Evolutionary conservation across 2,113 vertebrate genomes (phyloP).

Genomic region (Amia ocellicauda): DNA sequence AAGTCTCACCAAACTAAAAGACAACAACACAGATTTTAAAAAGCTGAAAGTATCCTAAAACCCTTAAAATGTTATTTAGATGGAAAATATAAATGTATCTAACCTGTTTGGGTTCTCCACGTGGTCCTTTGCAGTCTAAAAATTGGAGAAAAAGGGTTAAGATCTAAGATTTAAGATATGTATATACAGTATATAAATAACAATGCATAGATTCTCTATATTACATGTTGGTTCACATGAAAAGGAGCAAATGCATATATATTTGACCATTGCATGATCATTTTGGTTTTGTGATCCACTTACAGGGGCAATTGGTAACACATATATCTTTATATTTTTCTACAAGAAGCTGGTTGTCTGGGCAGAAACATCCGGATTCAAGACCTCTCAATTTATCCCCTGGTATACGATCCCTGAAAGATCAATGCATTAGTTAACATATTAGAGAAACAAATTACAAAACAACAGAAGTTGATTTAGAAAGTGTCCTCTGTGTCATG

Average conservation of each 20-base stretch:
- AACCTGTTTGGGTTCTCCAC: slow-evolving; percentile 51
- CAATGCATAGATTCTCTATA: neutral
- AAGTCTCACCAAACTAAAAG: slow-evolving; percentile 48
- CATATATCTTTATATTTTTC: slow-evolving; percentile 45
- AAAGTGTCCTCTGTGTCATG: too few relatives aligned
- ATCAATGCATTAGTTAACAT: neutral
- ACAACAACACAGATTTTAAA: neutral
- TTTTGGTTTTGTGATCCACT: slow-evolving; percentile 32
- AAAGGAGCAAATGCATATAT: neutral
- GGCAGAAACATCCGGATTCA: slow-evolving; percentile 56
- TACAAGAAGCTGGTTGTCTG: slow-evolving; percentile 28
- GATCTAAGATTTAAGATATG: neutral
- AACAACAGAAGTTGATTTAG: too few relatives aligned
- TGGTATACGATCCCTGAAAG: slow-evolving; percentile 11
- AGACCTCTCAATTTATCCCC: neutral
- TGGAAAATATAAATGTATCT: slow-evolving; percentile 1
- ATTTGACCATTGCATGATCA: too few relatives aligned
- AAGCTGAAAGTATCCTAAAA: neutral
- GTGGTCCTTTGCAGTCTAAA: slow-evolving; percentile 56
- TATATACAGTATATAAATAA: neutral
- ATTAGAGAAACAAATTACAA: too few relatives aligned
- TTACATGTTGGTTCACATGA: too few relatives aligned
- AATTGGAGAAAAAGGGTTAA: neutral
- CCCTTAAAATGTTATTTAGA: neutral
- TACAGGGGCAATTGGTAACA: slow-evolving; percentile 48